Evolutionary conservation across 1,140 invertebrate genomes (phyloP).

Genomic region (Cherax quadricarinatus): DNA sequence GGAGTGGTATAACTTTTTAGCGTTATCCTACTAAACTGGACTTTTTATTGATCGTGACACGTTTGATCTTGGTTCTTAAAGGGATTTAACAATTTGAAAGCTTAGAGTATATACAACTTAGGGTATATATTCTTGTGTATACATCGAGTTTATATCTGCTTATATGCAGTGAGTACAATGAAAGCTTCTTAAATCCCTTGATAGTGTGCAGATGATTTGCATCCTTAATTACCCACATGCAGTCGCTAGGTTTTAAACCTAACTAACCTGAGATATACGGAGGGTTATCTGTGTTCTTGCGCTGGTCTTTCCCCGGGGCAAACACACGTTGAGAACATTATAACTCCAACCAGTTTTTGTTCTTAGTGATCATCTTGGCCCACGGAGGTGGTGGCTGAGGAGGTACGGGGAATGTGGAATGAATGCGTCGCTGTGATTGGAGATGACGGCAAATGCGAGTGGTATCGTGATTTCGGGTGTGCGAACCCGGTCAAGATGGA

Average conservation of each 20-base stretch:
- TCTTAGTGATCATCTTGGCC: slow-evolving; percentile 15
- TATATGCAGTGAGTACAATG: too few species aligned
- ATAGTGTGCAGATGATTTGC: too few species aligned
- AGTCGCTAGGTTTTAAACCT: too few species aligned
- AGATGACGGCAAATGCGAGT: neutral
- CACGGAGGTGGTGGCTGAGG: neutral
- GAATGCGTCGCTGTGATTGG: slow-evolving; percentile 43
- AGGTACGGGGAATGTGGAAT: neutral
- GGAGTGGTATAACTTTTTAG: neutral
- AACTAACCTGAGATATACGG: neutral
- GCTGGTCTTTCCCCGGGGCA: neutral
- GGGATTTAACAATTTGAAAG: neutral
- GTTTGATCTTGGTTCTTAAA: neutral
- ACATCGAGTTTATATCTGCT: too few species aligned
- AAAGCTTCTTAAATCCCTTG: too few species aligned
- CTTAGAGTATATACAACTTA: too few species aligned
- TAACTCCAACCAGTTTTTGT: slow-evolving; percentile 21
- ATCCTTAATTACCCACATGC: too few species aligned
- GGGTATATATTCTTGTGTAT: too few species aligned
- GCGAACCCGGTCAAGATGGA: neutral
- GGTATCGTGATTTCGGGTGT: neutral
- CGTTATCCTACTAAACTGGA: neutral
- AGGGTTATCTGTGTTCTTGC: neutral
- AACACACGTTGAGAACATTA: neutral
- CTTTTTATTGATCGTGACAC: neutral